These are phyloP conservation scores for Anhinga rufa DNA, from an alignment of 2,113 vertebrate genomes.

Conservation along the genomic window DNA sequence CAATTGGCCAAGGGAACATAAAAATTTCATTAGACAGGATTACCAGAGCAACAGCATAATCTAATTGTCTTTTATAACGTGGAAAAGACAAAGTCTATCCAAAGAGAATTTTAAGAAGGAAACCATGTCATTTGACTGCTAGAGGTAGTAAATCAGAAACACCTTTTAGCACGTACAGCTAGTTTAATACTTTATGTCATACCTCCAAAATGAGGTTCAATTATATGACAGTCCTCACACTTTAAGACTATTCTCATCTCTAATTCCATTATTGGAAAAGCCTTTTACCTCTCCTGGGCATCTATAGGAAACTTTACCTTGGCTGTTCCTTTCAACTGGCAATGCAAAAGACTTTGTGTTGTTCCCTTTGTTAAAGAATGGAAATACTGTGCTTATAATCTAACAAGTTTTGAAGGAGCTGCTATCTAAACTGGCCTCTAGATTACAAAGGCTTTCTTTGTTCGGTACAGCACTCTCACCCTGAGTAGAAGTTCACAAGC, in stretches of 20 bases:
- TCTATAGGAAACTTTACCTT: neutral
- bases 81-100: neutral
- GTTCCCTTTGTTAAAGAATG: neutral
- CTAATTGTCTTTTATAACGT: neutral
- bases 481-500: neutral
- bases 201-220: neutral
- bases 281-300: neutral
- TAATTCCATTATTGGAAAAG: neutral
- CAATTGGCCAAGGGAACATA: neutral
- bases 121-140: neutral
- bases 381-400: neutral
- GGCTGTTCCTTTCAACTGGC: neutral
- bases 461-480: fast-evolving
- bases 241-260: neutral
- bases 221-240: neutral
- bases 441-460: neutral
- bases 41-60: neutral
- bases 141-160: neutral
- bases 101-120: neutral
- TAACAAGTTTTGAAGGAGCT: neutral
- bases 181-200: neutral
- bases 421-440: neutral
- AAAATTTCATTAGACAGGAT: neutral
- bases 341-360: neutral
- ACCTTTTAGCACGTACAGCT: neutral